Conservation (phyloP, 2,888 invertebrate genomes). For the Cistogaster globosa region DNA sequence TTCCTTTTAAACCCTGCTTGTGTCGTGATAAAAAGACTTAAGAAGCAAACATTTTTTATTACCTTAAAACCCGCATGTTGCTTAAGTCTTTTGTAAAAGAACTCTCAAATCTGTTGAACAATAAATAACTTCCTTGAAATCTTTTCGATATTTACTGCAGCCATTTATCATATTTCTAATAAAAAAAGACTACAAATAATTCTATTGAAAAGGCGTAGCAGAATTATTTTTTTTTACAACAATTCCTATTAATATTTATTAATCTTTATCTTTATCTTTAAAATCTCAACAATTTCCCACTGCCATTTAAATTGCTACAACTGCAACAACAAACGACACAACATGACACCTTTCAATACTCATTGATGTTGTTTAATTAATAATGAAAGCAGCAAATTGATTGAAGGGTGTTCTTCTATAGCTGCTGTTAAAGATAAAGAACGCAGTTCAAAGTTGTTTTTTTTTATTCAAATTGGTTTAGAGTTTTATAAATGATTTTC, state of each 20-base stretch:
- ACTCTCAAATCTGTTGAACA: background rate
- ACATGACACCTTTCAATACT: constrained; percentile 33
- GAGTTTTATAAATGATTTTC: constrained; percentile 36
- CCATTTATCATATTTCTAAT: constrained; percentile 14
- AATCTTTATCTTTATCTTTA: constrained; percentile 44
- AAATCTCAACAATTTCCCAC: constrained; percentile 45
- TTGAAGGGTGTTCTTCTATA: constrained; percentile 34
- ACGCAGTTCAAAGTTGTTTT: background rate
- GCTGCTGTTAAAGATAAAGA: no score
- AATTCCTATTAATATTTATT: constrained; percentile 28
- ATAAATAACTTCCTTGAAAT: background rate
- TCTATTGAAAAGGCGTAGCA: background rate
- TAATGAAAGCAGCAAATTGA: constrained; percentile 38
- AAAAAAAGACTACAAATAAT: constrained; percentile 1
- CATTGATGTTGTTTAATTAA: constrained; percentile 19
- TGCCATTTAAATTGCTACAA: background rate
- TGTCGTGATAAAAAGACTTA: constrained; percentile 16
- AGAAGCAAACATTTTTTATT: background rate
- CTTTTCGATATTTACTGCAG: background rate
- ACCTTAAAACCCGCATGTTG: background rate
- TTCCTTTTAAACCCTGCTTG: background rate
- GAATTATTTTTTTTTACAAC: constrained; percentile 18
- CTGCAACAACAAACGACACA: background rate
- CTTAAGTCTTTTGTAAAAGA: constrained; percentile 4
- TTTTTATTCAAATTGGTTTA: background rate